Evolutionary conservation across 1,140 invertebrate genomes (phyloP).

Genomic region (Leptoteleia sp.): DNA sequence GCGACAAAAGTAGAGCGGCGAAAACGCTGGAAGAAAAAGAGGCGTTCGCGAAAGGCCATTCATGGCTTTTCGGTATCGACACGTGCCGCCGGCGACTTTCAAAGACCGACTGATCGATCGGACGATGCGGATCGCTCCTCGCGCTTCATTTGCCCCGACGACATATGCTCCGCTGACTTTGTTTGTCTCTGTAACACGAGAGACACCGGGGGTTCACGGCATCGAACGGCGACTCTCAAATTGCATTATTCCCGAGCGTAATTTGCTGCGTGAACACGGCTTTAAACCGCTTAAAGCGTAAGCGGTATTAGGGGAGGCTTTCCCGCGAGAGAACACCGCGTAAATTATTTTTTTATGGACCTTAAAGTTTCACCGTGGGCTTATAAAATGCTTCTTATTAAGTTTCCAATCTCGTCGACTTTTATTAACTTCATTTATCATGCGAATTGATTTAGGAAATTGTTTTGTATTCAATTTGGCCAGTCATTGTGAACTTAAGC

Average conservation of each 20-base stretch:
- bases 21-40: constrained; percentile 30
- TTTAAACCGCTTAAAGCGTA: constrained; percentile 36
- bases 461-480: no score
- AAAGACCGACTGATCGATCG: constrained; percentile 61
- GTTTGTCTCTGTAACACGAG: constrained; percentile 16
- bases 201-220: constrained; percentile 1
- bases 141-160: constrained; percentile 49
- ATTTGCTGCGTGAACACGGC: constrained; percentile 18
- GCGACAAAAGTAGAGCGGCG: constrained; percentile 25
- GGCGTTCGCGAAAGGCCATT: constrained; percentile 37
- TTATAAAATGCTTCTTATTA: constrained; percentile 10
- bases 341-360: constrained; percentile 29
- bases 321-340: background rate
- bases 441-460: no score
- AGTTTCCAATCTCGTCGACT: background rate
- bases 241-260: constrained; percentile 36
- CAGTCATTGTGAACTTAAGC: no score
- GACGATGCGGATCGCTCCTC: constrained; percentile 24
- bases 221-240: constrained; percentile 12
- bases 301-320: constrained; percentile 15
- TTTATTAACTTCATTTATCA: no score
- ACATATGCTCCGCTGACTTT: constrained; percentile 29
- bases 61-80: constrained; percentile 28
- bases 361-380: constrained; percentile 8
- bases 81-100: constrained; percentile 55